phyloP scores from a whole-genome alignment of 1,140 invertebrate genomes.

The Acromyrmex charruanus region DNA sequence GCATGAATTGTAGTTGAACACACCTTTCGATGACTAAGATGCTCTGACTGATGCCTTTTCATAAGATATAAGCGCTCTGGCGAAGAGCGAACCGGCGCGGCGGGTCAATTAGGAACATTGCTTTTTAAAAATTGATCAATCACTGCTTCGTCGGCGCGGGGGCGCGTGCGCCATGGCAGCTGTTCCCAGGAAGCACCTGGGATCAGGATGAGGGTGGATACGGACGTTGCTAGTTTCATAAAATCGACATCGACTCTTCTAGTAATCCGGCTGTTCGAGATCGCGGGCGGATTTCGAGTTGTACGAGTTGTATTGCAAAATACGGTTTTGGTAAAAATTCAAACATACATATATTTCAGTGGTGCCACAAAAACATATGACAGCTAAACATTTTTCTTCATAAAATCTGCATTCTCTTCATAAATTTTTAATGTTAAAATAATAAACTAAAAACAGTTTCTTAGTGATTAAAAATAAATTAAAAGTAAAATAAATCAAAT shows the following conservation, averaged over 20 bases:
- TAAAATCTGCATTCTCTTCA: not conserved
- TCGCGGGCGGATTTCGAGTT: not conserved
- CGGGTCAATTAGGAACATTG: constrained; percentile 84
- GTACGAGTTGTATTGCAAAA: not conserved
- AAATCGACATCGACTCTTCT: constrained; percentile 66
- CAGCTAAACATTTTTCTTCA: not conserved
- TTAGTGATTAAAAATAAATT: not conserved
- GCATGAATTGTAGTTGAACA: constrained; percentile 74
- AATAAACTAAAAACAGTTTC: not conserved
- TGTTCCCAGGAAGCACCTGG: constrained; percentile 80
- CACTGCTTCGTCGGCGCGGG: constrained; percentile 74
- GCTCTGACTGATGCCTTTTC: constrained; percentile 63
- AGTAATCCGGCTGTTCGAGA: constrained; percentile 42
- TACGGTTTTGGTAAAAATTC: not conserved
- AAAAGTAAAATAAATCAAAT: not conserved
- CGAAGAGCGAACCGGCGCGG: constrained; percentile 69
- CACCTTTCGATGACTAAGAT: constrained; percentile 85
- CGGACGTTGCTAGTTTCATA: constrained; percentile 65
- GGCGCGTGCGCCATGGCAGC: constrained; percentile 80
- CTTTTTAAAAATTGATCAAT: constrained; percentile 85
- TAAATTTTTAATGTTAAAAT: not conserved
- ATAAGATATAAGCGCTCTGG: constrained; percentile 70
- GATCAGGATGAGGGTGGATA: constrained; percentile 76
- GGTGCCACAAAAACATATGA: not conserved
- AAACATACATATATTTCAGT: not conserved